Evolutionary conservation across 2,797 vertebrate genomes (phyloP).

Genomic region (Megalops cyprinoides): DNA sequence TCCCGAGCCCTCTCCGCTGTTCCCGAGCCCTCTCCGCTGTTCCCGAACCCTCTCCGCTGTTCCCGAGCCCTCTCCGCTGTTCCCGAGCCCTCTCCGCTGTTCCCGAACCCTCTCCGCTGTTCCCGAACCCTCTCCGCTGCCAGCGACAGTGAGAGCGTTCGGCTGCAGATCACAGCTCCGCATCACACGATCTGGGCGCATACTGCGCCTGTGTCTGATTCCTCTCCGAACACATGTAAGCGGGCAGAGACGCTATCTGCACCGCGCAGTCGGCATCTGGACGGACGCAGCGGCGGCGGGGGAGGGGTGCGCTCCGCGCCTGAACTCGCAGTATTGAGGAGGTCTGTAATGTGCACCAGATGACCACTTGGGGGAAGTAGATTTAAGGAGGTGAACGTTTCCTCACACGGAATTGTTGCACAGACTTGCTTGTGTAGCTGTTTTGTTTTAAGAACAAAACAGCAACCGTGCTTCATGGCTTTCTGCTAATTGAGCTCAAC

Average conservation of each 20-base stretch:
- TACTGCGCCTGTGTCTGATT: conserved; percentile 26
- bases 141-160: conserved; percentile 8
- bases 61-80: conserved; percentile 63
- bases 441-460: conserved; percentile 42
- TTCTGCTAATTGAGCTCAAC: not conserved
- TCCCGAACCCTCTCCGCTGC: conserved; percentile 29
- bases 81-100: conserved; percentile 28
- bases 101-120: conserved; percentile 52
- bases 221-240: conserved; percentile 5
- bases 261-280: conserved; percentile 70
- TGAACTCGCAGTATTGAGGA: conserved; percentile 47
- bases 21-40: conserved; percentile 63
- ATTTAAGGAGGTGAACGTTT: conserved; percentile 63
- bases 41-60: conserved; percentile 29
- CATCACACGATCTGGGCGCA: not conserved
- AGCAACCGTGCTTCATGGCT: conserved; percentile 14
- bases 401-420: conserved; percentile 49
- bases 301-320: conserved; percentile 47
- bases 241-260: conserved; percentile 30
- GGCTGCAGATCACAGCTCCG: not conserved
- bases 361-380: conserved; percentile 73
- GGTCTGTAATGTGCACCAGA: conserved; percentile 75
- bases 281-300: conserved; percentile 52
- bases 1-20: conserved; percentile 29
- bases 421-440: conserved; percentile 37